Evolutionary conservation across 2,797 vertebrate genomes (phyloP), one percentile per base, ranked within the genome.

Genomic region (Hipposideros larvatus): DNA sequence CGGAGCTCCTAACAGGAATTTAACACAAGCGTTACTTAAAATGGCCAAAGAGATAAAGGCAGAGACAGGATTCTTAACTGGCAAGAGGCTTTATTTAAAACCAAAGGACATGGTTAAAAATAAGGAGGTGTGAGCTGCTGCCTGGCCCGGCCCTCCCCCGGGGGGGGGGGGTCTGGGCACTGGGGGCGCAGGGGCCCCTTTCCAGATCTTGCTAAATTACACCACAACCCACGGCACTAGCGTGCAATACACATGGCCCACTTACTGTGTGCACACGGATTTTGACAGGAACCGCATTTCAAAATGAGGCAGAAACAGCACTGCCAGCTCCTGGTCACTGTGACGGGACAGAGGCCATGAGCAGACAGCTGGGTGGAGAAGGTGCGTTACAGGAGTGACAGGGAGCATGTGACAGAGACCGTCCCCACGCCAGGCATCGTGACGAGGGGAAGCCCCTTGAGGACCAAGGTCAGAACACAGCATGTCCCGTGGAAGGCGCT

Each of bases 151-250:
- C 8, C 24, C 51, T 66, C 68, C 37, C 37, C 37, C 37, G 37
- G 37, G 37, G 37, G 37, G 34, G 74, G 22, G 34, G 37, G 48
- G 34, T 66, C 75, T 37, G 85, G 86, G 82, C 15, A 0, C 21
- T 3, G 2, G 31, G 19, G 22, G 31, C 34, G 2, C 34, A 13
- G 70, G 88, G 70, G 51, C 57, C 59, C 14, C 7, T 63, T 46
- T 87, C 88, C 91, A 90, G 82, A 84, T 95, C 94, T 75, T 87
- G 55, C 68, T 26, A 6, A 51, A n/a, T 89, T 7, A 61, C 7
- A 48, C 79, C 70, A 6, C 4, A 7, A 48, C 57, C 92, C 37
- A 4, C 24, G 7, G 71, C 8, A 13, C 71, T 22, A 9, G 37
- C 21, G 46, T 43, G 75, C 85, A 19, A 2, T 41, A 48, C 24